Base-by-base conservation (phyloP, 2,113 vertebrate species). In the Camelus dromedarius region DNA sequence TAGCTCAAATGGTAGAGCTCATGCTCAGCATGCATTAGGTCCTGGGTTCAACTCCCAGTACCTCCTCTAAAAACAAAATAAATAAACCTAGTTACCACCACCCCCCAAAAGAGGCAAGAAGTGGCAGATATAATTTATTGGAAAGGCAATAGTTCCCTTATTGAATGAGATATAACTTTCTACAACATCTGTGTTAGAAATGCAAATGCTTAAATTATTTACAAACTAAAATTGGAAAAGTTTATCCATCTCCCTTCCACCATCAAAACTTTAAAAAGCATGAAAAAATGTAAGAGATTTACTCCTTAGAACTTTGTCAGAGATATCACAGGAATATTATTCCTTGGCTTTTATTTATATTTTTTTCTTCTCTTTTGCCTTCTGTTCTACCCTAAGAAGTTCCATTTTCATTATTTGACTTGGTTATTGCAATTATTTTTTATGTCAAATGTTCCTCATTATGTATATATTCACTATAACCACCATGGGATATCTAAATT, bases 341-440 rank as follows among this genome's bases (percentile, higher is more conserved):
- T 75, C 5, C 32, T 46, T 85, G 69, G 42, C 3, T 50, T 87
- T 91, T 52, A 64, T 82, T 90, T 15, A 76, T 30, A 32, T 32
- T 81, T 69, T 38, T 54, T 15, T 35, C 26, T 58, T 64, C n/a
- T 38, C 11, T 96, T n/a, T 58, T 46, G 77, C 26, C 75, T 76
- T 83, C 24, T 54, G 12, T 26, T 79, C 8, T 85, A 2, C 2
- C 24, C 11, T 42, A 50, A n/a, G 42, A 79, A 52, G 56, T 90
- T 90, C 8, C 16, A 72, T 69, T 93, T 97, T 96, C 16, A 82
- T 92, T 87, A 38, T 89, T 93, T 62, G 24, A 95, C 58, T 2
- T 66, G 38, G 32, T 58, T 86, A 79, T 48, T 73, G 3, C 13
- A n/a, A 77, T 82, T 73, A 35, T 38, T 38, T 73, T 73, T 87